Base-by-base conservation (phyloP, 1,140 invertebrate genomes). In the Branchinecta lynchi region DNA sequence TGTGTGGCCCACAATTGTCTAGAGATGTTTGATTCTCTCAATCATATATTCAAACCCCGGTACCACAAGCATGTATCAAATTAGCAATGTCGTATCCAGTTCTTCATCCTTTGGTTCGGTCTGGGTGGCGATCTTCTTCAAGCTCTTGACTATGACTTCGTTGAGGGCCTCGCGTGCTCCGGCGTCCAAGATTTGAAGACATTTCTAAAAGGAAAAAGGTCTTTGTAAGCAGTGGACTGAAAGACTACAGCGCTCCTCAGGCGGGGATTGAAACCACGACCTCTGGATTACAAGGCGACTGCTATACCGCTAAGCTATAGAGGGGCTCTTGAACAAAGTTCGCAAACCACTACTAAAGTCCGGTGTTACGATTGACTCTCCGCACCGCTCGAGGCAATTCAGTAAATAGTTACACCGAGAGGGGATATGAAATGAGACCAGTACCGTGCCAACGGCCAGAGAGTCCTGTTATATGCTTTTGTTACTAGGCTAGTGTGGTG, bases 11-110 rank as follows among this genome's bases (percentile, higher is more conserved):
- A n/a, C n/a, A n/a, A n/a, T n/a, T n/a, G n/a, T n/a, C 32, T 32
- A 5, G 32, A 32, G 32, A 32, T 32, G 32, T 32, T 32, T 32
- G 32, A 32, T 32, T 32, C 32, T 32, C 32, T 32, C 32, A 32
- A 32, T 32, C 32, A 32, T 32, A 5, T 32, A 32, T 32, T 32
- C 32, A 32, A 32, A 32, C 32, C 32, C 32, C 32, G 5, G 65
- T 9, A 7, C 65, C 65, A 21, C 71, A 70, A 69, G 43, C 69
- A 7, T n/a, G n/a, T n/a, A 73, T 87, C 85, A 89, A 76, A 85
- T 87, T 73, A 93, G 82, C 76, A 96, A 80, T 43, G 93, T 95
- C 76, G 92, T 90, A 78, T 96, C 93, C 70, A 96, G 83, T 75
- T 93, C 89, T 77, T 95, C 92, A 76, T 90, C 86, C 76, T 90